phyloP scores from a whole-genome alignment of 2,888 invertebrate species.

The Synanthedon tipuliformis region DNA sequence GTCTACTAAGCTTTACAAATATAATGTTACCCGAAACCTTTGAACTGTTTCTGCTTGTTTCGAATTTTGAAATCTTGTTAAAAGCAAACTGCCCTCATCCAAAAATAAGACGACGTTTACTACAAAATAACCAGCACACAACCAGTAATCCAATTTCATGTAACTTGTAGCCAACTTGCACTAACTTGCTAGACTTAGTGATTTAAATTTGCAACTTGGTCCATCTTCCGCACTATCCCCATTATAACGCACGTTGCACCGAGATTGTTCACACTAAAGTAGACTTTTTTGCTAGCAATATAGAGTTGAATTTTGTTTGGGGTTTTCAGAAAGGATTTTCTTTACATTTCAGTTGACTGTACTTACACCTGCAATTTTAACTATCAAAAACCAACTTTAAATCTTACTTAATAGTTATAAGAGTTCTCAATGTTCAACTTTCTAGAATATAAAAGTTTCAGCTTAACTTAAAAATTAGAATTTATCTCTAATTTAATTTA shows the following conservation, averaged over 20 bases:
- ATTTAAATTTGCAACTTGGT: conserved; percentile 64
- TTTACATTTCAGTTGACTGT: conserved; percentile 11
- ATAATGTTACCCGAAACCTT: no score
- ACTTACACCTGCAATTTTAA: conserved; percentile 59
- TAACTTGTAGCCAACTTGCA: conserved; percentile 32
- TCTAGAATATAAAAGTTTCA: not conserved
- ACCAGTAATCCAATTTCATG: conserved; percentile 58
- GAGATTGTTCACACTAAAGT: not conserved
- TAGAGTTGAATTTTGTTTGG: not conserved
- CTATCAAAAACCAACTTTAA: conserved; percentile 41
- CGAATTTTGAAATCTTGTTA: no score
- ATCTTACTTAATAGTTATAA: conserved; percentile 37
- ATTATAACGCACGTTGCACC: conserved; percentile 3
- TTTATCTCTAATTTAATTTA: no score
- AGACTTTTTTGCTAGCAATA: not conserved
- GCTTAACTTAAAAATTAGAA: no score
- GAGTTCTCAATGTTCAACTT: not conserved
- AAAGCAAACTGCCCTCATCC: no score
- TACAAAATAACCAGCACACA: conserved; percentile 35
- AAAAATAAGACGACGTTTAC: not conserved
- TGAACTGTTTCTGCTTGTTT: no score
- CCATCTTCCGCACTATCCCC: conserved; percentile 15
- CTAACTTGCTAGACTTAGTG: conserved; percentile 51
- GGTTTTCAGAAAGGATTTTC: not conserved
- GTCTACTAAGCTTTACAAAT: no score